phyloP scores from a whole-genome alignment of 2,113 vertebrate species.

The Ardeotis arabs region DNA sequence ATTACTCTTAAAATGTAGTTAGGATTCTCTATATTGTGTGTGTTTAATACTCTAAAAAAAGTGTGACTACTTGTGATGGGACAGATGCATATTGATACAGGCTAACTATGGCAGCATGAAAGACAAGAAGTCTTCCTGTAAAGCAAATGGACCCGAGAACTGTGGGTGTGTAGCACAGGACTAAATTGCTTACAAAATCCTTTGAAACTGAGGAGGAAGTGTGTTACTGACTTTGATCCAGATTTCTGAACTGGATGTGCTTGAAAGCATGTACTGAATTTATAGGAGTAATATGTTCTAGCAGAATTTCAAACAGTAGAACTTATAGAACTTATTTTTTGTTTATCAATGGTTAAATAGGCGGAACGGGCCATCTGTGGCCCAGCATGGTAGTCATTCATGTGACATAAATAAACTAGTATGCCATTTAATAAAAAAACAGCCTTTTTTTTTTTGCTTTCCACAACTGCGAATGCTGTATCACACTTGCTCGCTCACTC shows the following conservation, averaged over 20 bases:
- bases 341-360: background rate
- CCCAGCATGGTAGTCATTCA: background rate
- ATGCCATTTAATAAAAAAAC: background rate
- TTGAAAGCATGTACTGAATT: background rate
- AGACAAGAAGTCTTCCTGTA: background rate
- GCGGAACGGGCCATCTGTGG: background rate
- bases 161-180: background rate
- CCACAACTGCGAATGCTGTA: background rate
- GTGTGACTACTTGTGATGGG: background rate
- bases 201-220: background rate
- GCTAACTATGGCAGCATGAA: background rate
- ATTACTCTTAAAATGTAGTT: background rate
- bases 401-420: background rate
- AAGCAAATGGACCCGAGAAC: background rate
- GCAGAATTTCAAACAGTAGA: background rate
- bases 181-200: background rate
- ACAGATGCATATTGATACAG: background rate
- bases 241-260: background rate
- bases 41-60: background rate
- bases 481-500: fast-evolving
- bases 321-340: background rate
- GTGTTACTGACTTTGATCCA: background rate
- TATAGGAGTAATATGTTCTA: background rate
- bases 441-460: background rate
- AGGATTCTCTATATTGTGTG: background rate